Conservation (phyloP, 2,113 vertebrate genomes). For the Pangasianodon hypophthalmus region DNA sequence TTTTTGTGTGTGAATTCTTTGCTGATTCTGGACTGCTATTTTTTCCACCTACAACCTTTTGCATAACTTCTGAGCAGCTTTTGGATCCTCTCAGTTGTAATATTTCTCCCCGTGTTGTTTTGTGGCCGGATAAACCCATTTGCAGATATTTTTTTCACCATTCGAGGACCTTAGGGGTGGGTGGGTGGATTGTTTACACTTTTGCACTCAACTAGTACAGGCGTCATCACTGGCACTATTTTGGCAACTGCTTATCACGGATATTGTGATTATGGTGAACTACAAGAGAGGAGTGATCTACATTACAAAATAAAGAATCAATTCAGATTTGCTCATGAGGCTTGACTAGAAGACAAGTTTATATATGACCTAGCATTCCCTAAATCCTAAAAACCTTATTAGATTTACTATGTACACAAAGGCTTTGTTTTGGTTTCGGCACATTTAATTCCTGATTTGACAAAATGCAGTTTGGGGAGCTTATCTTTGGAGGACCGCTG, state of each 20-base stretch:
- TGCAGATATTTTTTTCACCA: neutral
- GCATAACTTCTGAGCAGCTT: neutral
- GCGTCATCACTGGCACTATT: neutral
- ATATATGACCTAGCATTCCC: constrained; percentile 16
- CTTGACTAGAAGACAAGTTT: neutral
- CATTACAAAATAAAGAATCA: neutral
- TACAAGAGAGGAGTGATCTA: neutral
- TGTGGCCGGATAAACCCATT: neutral
- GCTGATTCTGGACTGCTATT: neutral
- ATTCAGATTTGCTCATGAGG: neutral
- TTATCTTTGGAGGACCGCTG: constrained; percentile 35
- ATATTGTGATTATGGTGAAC: neutral
- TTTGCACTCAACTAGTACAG: neutral
- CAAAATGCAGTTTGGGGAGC: constrained; percentile 23
- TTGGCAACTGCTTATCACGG: neutral
- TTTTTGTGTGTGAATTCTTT: neutral
- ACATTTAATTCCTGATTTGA: constrained; percentile 38
- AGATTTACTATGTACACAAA: constrained; percentile 19
- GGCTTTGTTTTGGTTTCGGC: constrained; percentile 29
- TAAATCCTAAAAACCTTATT: constrained; percentile 12
- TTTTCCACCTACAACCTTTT: neutral
- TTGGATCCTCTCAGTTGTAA: neutral
- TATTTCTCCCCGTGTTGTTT: neutral
- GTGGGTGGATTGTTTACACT: neutral
- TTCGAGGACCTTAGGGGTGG: neutral